A percentile compares a stretch with the other conserved stretches of the same genome.
Conservation (phyloP, 37 sponge, comb jelly and placozoan genomes). For the Chondrosia reniformis region DNA sequence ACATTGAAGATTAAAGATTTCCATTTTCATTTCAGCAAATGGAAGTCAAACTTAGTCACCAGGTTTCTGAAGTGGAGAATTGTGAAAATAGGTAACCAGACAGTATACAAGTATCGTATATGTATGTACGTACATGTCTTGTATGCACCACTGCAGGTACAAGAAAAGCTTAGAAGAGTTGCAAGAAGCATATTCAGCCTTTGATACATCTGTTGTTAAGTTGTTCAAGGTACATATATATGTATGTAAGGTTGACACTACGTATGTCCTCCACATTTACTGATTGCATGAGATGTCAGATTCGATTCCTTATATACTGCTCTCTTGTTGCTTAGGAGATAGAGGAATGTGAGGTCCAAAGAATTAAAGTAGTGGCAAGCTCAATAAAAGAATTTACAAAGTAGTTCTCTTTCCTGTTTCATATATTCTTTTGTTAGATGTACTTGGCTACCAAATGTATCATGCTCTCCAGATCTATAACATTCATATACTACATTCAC, state of each 20-base stretch:
- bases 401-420: conserved; percentile 14
- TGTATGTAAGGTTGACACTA: background rate
- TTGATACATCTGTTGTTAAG: background rate
- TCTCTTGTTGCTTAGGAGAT: conserved; percentile 10
- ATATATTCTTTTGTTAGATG: too few relatives aligned
- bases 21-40: too few relatives aligned
- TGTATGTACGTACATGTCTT: background rate
- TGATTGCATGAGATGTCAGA: background rate
- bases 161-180: background rate
- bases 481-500: background rate
- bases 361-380: conserved; percentile 50
- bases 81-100: too few relatives aligned
- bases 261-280: background rate
- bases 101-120: too few relatives aligned
- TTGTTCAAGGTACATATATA: background rate
- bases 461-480: background rate
- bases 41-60: too few relatives aligned
- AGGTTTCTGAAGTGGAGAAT: too few relatives aligned
- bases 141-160: background rate
- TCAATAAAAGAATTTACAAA: conserved; percentile 61
- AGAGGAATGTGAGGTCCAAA: conserved; percentile 41
- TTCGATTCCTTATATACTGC: background rate
- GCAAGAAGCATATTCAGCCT: background rate
- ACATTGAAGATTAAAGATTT: too few relatives aligned
- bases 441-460: background rate